Conservation (phyloP, 2,113 vertebrate species). For the Forbesichthys agassizii region DNA sequence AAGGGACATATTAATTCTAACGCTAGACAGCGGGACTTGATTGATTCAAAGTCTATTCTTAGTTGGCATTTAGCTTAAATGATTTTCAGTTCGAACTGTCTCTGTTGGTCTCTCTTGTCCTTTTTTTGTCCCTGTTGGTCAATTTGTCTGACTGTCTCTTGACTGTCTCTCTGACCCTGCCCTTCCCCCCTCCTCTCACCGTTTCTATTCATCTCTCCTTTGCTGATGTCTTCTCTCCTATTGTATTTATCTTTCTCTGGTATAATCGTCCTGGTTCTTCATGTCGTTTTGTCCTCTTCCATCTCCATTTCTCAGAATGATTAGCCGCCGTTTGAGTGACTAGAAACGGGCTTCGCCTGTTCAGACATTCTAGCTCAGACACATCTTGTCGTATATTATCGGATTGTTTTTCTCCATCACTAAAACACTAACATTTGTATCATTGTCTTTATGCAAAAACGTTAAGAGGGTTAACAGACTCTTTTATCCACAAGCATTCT, state of each 20-base stretch:
- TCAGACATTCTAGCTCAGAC: slow-evolving; percentile 45
- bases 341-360: slow-evolving; percentile 46
- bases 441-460: neutral
- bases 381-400: slow-evolving; percentile 54
- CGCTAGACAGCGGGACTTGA: slow-evolving; percentile 65
- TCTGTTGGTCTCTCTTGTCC: slow-evolving; percentile 22
- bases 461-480: no score
- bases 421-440: slow-evolving; percentile 24
- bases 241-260: neutral
- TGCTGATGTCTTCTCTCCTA: neutral
- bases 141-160: neutral
- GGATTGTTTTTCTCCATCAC: slow-evolving; percentile 29
- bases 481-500: neutral
- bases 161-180: slow-evolving; percentile 4
- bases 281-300: slow-evolving; percentile 17
- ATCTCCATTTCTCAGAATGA: slow-evolving; percentile 44
- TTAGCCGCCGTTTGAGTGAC: slow-evolving; percentile 23
- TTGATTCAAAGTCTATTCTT: slow-evolving; percentile 80
- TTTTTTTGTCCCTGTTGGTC: slow-evolving; percentile 22
- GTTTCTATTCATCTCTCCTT: slow-evolving; percentile 24
- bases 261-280: neutral
- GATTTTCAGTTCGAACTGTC: slow-evolving; percentile 72
- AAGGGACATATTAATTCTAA: slow-evolving; percentile 67
- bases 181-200: slow-evolving; percentile 13
- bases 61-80: slow-evolving; percentile 80